Evolutionary conservation across 2,113 vertebrate genomes (phyloP).

Genomic region (Mesocricetus auratus): DNA sequence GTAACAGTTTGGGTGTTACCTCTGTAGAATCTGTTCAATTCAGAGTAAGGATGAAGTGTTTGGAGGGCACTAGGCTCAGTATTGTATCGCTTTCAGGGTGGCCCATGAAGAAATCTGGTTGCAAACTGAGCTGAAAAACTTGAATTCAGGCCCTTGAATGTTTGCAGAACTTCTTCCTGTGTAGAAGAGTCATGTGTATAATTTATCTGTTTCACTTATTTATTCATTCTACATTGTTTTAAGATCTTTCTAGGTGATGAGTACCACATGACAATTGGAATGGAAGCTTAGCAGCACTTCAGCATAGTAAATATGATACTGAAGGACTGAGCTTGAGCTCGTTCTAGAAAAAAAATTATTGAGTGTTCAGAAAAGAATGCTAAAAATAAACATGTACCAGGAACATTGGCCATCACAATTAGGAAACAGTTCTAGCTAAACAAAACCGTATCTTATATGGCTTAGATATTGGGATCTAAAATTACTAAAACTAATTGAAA

Average conservation of each 20-base stretch:
- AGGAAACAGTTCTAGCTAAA: neutral
- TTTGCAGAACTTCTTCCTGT: neutral
- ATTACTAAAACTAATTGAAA: neutral
- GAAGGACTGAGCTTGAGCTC: neutral
- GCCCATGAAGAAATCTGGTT: neutral
- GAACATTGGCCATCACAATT: neutral
- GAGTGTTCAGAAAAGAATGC: neutral
- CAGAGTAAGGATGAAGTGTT: rapidly evolving
- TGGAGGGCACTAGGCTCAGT: neutral
- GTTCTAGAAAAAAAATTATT: constrained; percentile 14
- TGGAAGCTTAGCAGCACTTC: constrained; percentile 45
- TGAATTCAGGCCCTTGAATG: neutral
- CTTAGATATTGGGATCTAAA: neutral
- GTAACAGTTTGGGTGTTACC: neutral
- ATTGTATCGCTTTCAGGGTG: neutral
- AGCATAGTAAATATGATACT: neutral
- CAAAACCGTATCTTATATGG: neutral
- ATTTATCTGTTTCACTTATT: constrained; percentile 44
- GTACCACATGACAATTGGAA: neutral
- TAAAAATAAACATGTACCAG: neutral
- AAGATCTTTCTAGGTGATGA: neutral
- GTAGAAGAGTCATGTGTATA: constrained; percentile 44
- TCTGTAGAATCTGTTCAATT: neutral
- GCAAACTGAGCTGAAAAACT: neutral
- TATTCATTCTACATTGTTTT: constrained; percentile 8